Evolutionary conservation across 2,113 vertebrate genomes (phyloP).

Genomic region (rat (Rattus norvegicus)): DNA sequence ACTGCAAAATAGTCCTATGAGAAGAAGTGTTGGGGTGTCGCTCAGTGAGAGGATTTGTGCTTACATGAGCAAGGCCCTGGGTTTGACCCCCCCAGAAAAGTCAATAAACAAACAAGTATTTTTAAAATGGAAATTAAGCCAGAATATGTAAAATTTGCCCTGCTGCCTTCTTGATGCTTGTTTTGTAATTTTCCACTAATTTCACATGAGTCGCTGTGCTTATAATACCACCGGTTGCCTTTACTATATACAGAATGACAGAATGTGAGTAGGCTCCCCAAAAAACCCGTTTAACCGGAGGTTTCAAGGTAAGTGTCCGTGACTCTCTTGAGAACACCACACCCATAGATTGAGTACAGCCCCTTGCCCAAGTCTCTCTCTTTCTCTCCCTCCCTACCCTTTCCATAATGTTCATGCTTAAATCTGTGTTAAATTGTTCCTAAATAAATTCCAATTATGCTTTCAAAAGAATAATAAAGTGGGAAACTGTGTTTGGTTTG

Average conservation of each 20-base stretch:
- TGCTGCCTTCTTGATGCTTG: background rate
- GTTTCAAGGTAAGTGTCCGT: constrained; percentile 12
- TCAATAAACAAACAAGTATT: background rate
- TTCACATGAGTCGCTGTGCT: background rate
- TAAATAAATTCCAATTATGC: background rate
- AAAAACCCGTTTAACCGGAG: constrained; percentile 21
- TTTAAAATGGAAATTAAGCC: background rate
- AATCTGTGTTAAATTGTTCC: background rate
- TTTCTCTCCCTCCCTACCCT: no score
- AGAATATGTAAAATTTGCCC: background rate
- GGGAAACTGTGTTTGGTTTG: background rate
- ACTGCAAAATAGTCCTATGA: background rate
- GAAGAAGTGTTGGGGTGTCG: background rate
- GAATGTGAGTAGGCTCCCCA: constrained; percentile 3
- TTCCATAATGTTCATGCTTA: background rate
- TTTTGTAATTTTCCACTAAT: background rate
- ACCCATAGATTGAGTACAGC: background rate
- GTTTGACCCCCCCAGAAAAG: background rate
- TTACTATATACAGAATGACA: constrained; percentile 35
- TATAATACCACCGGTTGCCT: background rate
- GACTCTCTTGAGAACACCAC: background rate
- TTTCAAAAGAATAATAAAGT: background rate
- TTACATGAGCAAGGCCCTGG: no score
- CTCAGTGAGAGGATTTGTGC: background rate
- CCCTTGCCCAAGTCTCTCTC: background rate